Conservation (phyloP, 2,797 vertebrate species). For the Cyclopterus lumpus region DNA sequence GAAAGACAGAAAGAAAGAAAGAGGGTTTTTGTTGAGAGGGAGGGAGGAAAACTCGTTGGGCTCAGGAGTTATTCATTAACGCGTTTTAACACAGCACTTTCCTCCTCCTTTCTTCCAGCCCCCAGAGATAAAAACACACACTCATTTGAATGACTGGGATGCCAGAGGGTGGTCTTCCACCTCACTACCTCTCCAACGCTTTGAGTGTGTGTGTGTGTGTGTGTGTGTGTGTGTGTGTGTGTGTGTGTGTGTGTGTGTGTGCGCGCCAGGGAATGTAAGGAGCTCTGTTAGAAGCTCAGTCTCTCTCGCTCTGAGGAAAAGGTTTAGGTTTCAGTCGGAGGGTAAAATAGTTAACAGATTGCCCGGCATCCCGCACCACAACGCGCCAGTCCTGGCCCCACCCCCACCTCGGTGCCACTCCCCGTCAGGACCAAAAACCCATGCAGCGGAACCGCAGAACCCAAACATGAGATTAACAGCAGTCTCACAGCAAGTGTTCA, state of each 20-base stretch:
- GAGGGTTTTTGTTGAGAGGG: neutral
- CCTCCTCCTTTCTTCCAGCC: constrained; percentile 64
- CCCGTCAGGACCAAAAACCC: neutral
- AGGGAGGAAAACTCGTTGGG: constrained; percentile 22
- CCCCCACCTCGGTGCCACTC: neutral
- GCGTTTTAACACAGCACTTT: constrained; percentile 68
- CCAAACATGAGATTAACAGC: neutral
- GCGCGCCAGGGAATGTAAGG: constrained; percentile 19
- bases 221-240: constrained; percentile 34
- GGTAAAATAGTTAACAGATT: constrained; percentile 83
- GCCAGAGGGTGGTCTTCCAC: constrained; percentile 79
- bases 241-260: constrained; percentile 35
- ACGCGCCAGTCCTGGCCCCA: neutral
- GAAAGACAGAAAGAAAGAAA: neutral
- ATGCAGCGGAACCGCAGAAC: neutral
- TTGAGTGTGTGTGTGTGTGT: constrained; percentile 27
- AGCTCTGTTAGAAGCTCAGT: constrained; percentile 37
- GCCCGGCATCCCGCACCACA: constrained; percentile 39
- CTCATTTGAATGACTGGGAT: constrained; percentile 71
- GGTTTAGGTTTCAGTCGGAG: constrained; percentile 78
- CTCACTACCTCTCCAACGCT: constrained; percentile 63
- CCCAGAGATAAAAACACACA: constrained; percentile 74
- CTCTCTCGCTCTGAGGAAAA: constrained; percentile 33
- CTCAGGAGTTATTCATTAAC: constrained; percentile 79
- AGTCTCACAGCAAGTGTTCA: constrained; percentile 6